Percentiles rank a stretch among this genome's conserved stretches.
Evolutionary conservation across 2,888 invertebrate species (phyloP).

Genomic region (Synanthedon tipuliformis): DNA sequence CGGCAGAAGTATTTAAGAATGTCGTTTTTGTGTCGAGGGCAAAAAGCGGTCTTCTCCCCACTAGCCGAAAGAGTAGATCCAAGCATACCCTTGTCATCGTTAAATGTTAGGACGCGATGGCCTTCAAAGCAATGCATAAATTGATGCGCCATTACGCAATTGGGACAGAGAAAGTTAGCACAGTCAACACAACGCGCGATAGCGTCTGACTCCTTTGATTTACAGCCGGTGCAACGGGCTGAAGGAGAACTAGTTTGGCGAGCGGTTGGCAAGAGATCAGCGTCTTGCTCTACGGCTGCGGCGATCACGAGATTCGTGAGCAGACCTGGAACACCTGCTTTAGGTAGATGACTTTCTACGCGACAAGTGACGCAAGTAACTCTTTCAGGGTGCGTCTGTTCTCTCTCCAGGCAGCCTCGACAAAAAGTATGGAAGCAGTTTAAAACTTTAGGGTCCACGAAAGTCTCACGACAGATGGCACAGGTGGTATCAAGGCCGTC

Average conservation of each 20-base stretch:
- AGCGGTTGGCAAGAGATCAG: conserved; percentile 56
- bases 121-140: conserved; percentile 99
- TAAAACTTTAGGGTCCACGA: conserved; percentile 79
- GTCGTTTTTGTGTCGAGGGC: conserved; percentile 91
- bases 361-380: conserved; percentile 79
- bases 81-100: conserved; percentile 68
- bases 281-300: conserved; percentile 68
- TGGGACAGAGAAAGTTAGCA: conserved; percentile 94
- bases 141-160: conserved; percentile 98
- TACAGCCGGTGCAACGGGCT: conserved; percentile 94
- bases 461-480: conserved; percentile 81
- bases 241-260: conserved; percentile 60
- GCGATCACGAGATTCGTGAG: conserved; percentile 74
- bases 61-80: conserved; percentile 66
- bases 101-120: conserved; percentile 85
- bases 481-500: conserved; percentile 74
- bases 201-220: conserved; percentile 93
- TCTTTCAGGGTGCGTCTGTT: conserved; percentile 76
- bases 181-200: conserved; percentile 97
- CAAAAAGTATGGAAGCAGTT: conserved; percentile 89
- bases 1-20: conserved; percentile 94
- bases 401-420: conserved; percentile 82
- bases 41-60: conserved; percentile 77
- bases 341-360: conserved; percentile 62
- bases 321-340: conserved; percentile 74